phyloP scores from a whole-genome alignment of 2,888 invertebrate species.

The Diarsia rubi region DNA sequence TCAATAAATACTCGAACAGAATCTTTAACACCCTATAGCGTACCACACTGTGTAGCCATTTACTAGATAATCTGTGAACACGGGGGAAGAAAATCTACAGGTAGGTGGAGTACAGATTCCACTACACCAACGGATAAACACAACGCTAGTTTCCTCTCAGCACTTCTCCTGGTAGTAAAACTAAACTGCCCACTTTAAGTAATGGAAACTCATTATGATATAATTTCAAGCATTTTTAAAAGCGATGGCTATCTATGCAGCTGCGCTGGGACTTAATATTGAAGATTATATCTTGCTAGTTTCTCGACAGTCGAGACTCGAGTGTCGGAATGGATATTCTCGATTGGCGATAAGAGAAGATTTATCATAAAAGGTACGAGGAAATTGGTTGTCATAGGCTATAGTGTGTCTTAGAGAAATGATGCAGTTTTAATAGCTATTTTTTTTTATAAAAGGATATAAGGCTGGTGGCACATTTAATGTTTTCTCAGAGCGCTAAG shows the following conservation, averaged over 20 bases:
- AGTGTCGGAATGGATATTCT: conserved; percentile 58
- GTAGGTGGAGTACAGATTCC: conserved; percentile 61
- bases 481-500: not conserved
- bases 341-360: conserved; percentile 49
- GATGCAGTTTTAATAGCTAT: conserved; percentile 12
- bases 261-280: conserved; percentile 60
- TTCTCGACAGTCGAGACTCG: conserved; percentile 29
- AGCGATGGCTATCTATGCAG: conserved; percentile 69
- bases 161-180: conserved; percentile 78
- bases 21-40: conserved; percentile 45
- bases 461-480: conserved; percentile 8
- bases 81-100: conserved; percentile 66
- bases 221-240: conserved; percentile 80
- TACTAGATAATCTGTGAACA: conserved; percentile 70
- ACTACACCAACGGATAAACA: conserved; percentile 70
- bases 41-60: conserved; percentile 55
- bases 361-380: conserved; percentile 44
- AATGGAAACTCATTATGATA: conserved; percentile 81
- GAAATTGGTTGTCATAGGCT: conserved; percentile 43
- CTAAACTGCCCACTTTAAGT: conserved; percentile 79
- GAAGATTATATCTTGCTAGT: conserved; percentile 58
- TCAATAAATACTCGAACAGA: conserved; percentile 53
- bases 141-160: conserved; percentile 74
- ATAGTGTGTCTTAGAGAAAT: not conserved
- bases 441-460: not conserved